These are phyloP conservation scores for Melanogrammus aeglefinus DNA, from an alignment of 2,797 vertebrate species.

Conservation along the genomic window DNA sequence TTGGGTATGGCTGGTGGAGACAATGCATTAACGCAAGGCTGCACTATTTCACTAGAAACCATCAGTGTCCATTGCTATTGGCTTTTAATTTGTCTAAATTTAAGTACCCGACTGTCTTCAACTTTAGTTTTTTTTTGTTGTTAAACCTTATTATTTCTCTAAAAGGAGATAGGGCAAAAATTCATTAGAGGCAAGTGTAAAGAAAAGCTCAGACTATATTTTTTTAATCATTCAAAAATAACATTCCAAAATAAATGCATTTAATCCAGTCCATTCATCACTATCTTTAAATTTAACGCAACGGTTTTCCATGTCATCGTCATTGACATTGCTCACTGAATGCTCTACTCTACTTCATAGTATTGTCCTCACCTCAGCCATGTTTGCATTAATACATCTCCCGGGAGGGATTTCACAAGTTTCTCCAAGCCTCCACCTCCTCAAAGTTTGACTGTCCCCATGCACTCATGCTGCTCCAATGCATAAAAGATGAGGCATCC, in stretches of 20 bases:
- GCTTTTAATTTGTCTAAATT: conserved; percentile 59
- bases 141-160: conserved; percentile 13
- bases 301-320: neutral
- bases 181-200: neutral
- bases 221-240: conserved; percentile 1
- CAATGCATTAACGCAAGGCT: conserved; percentile 37
- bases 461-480: conserved; percentile 46
- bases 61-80: conserved; percentile 35
- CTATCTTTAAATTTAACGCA: neutral
- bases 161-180: neutral
- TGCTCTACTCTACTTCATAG: neutral
- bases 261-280: neutral
- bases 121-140: conserved; percentile 40
- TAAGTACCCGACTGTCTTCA: conserved; percentile 46
- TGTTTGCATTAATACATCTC: conserved; percentile 24
- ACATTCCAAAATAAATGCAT: conserved; percentile 44
- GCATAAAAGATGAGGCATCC: conserved; percentile 69
- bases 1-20: conserved; percentile 1
- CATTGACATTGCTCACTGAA: neutral
- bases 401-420: conserved; percentile 32
- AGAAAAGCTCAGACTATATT: neutral
- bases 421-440: conserved; percentile 33
- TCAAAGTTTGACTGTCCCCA: conserved; percentile 56
- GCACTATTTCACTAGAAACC: conserved; percentile 36
- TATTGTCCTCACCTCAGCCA: neutral